These are phyloP conservation scores for Arrhamphus sclerolepis DNA, from an alignment of 2,797 vertebrate genomes.

Conservation along the genomic window DNA sequence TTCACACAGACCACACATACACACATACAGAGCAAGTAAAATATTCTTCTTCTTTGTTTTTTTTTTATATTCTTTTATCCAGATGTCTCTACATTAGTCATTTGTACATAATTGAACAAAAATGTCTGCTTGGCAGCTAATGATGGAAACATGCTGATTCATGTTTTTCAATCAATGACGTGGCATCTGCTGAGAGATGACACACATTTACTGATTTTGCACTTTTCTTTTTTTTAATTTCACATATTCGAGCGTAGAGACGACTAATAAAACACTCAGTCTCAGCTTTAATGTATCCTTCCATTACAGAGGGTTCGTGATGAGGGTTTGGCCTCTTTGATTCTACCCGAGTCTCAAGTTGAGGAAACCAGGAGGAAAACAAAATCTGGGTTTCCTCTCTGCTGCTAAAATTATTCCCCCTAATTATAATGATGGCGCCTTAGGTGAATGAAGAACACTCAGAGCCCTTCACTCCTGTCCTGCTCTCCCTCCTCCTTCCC, in stretches of 20 bases:
- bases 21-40: conserved; percentile 10
- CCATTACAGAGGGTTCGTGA: conserved; percentile 47
- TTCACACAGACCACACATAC: conserved; percentile 17
- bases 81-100: conserved; percentile 38
- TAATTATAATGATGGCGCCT: conserved; percentile 70
- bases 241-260: neutral
- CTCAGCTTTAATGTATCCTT: neutral
- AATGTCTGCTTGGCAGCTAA: conserved; percentile 35
- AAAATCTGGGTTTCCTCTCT: conserved; percentile 67
- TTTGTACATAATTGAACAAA: conserved; percentile 36
- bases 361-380: conserved; percentile 46
- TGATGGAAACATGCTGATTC: conserved; percentile 49
- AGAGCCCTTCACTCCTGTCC: conserved; percentile 63
- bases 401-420: conserved; percentile 67
- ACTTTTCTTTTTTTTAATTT: neutral
- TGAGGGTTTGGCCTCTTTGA: conserved; percentile 39
- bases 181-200: conserved; percentile 15
- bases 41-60: conserved; percentile 21
- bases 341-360: conserved; percentile 50
- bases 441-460: conserved; percentile 71
- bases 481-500: conserved; percentile 58
- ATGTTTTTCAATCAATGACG: conserved; percentile 32
- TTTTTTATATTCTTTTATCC: conserved; percentile 5
- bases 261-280: conserved; percentile 1
- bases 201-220: neutral